Conservation (phyloP, 2,888 invertebrate species). For the Philaethria dido region DNA sequence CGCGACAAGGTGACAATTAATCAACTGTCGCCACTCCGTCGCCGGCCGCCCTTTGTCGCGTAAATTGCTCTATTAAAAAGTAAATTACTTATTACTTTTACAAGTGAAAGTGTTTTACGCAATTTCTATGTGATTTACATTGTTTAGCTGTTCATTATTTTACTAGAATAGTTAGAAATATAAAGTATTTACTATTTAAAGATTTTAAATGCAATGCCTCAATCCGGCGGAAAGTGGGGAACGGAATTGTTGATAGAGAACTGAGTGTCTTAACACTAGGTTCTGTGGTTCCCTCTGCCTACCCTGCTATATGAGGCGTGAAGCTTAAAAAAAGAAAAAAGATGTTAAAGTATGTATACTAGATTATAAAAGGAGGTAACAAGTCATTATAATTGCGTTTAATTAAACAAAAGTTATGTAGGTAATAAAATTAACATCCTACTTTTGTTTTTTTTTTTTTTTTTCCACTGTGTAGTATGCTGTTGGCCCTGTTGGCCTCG, state of each 20-base stretch:
- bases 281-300: too few species aligned
- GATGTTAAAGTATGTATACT: too few species aligned
- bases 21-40: constrained; percentile 46
- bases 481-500: too few species aligned
- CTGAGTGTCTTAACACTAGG: too few species aligned
- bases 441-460: too few species aligned
- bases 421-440: background rate
- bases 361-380: background rate
- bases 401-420: background rate
- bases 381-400: background rate
- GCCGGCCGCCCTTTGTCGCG: constrained; percentile 48
- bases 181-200: too few species aligned
- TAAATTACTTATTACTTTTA: constrained; percentile 42
- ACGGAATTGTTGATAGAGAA: too few species aligned
- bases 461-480: too few species aligned
- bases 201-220: too few species aligned
- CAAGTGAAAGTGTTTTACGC: constrained; percentile 2
- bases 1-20: constrained; percentile 58
- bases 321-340: too few species aligned
- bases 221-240: too few species aligned
- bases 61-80: constrained; percentile 53
- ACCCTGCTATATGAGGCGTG: too few species aligned
- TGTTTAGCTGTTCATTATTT: background rate
- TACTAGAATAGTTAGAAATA: background rate
- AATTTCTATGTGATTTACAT: background rate